Conservation (phyloP, 2,888 invertebrate genomes). For the Meliscaeva auricollis region DNA sequence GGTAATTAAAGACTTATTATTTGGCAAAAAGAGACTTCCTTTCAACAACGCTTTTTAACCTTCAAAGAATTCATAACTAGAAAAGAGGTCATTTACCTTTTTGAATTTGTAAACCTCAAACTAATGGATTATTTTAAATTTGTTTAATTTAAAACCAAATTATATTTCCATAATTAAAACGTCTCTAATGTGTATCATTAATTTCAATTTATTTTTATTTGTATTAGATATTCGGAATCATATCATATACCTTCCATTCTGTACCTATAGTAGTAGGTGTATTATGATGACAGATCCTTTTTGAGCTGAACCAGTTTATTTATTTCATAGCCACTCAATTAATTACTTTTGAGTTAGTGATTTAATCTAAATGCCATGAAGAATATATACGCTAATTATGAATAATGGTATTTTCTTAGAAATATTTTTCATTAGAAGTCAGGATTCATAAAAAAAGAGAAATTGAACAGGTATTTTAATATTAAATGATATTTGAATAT, state of each 20-base stretch:
- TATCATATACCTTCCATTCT: background rate
- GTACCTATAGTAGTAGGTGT: background rate
- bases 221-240: background rate
- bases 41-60: background rate
- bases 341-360: background rate
- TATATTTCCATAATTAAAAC: constrained; percentile 27
- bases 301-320: background rate
- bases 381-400: too few species aligned
- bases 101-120: background rate
- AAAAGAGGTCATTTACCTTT: background rate
- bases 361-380: background rate
- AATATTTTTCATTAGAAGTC: too few species aligned
- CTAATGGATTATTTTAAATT: background rate
- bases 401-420: too few species aligned
- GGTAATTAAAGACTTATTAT: background rate
- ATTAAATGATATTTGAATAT: too few species aligned
- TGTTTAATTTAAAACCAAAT: constrained; percentile 1
- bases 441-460: too few species aligned
- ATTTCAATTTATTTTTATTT: constrained; percentile 6
- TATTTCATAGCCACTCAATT: background rate
- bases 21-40: background rate
- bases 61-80: background rate
- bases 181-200: constrained; percentile 28
- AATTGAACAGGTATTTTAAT: too few species aligned
- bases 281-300: background rate